Evolutionary conservation across 2,113 vertebrate species (phyloP).

Genomic region (Erythrolamprus reginae): DNA sequence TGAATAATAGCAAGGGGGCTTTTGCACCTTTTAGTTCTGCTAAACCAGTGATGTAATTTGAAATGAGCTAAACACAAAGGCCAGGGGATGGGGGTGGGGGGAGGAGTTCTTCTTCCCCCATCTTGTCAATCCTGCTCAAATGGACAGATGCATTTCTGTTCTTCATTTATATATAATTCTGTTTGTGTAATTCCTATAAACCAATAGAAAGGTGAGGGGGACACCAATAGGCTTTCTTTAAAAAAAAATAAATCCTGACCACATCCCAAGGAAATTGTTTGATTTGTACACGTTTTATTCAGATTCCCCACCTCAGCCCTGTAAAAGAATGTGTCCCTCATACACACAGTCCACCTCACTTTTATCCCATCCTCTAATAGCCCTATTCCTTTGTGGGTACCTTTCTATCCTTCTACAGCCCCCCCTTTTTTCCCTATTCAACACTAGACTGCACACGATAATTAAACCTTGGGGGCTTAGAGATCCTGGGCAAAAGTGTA

Average conservation of each 20-base stretch:
- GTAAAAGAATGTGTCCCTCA: slow-evolving; percentile 16
- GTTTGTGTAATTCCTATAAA: slow-evolving; percentile 27
- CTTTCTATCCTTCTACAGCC: slow-evolving; percentile 69
- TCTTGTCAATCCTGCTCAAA: neutral
- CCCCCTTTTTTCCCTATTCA: slow-evolving; percentile 60
- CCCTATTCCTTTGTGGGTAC: slow-evolving; percentile 53
- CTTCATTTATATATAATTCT: slow-evolving; percentile 20
- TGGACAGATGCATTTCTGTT: slow-evolving; percentile 37
- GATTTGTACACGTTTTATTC: slow-evolving; percentile 28
- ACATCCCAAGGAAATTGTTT: slow-evolving; percentile 31
- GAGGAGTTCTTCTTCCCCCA: neutral
- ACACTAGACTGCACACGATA: slow-evolving; percentile 83
- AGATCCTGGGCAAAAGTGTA: slow-evolving; percentile 75
- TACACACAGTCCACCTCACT: slow-evolving; percentile 5
- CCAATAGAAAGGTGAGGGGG: neutral
- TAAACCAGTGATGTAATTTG: slow-evolving; percentile 63
- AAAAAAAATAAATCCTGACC: slow-evolving; percentile 27
- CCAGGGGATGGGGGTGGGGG: slow-evolving; percentile 19
- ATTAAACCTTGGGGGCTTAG: slow-evolving; percentile 85
- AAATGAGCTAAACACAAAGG: slow-evolving; percentile 55
- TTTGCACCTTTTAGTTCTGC: slow-evolving; percentile 65
- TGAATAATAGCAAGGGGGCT: slow-evolving; percentile 66
- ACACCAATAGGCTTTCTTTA: slow-evolving; percentile 8
- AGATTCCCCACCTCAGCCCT: slow-evolving; percentile 24
- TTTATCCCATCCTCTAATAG: slow-evolving; percentile 16